phyloP scores from a whole-genome alignment of 2,888 invertebrate genomes.

The Labia minor region DNA sequence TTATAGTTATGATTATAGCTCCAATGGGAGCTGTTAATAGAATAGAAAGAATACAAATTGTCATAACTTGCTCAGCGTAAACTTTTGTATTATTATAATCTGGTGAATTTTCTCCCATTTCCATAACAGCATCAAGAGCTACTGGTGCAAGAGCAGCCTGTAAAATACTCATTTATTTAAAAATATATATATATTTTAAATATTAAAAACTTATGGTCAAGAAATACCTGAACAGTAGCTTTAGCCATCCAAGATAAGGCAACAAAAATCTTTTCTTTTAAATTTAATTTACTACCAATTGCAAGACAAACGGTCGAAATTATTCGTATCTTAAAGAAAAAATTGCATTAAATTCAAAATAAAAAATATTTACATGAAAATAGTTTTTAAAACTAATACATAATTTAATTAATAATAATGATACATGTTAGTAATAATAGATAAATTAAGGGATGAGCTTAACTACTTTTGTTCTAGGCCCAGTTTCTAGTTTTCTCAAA shows the following conservation, averaged over 20 bases:
- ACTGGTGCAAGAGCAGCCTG: constrained; percentile 75
- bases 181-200: constrained; percentile 14
- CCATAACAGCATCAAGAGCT: constrained; percentile 53
- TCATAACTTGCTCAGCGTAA: constrained; percentile 61
- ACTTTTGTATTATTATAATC: constrained; percentile 31
- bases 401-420: too few species aligned
- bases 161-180: too few species aligned
- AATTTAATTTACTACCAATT: constrained; percentile 67
- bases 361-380: too few species aligned
- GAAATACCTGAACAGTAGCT: constrained; percentile 98
- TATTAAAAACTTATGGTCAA: too few species aligned
- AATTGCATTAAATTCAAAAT: too few species aligned
- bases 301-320: constrained; percentile 55
- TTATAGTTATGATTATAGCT: constrained; percentile 68
- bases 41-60: constrained; percentile 68
- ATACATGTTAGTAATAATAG: too few species aligned
- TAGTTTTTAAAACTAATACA: too few species aligned
- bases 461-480: too few species aligned
- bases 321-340: constrained; percentile 45
- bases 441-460: too few species aligned
- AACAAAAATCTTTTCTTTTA: constrained; percentile 84
- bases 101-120: constrained; percentile 33
- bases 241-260: constrained; percentile 91
- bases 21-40: constrained; percentile 75
- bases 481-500: too few species aligned